Base-by-base conservation (phyloP, 2,113 vertebrate genomes). In the Syrrhaptes paradoxus region DNA sequence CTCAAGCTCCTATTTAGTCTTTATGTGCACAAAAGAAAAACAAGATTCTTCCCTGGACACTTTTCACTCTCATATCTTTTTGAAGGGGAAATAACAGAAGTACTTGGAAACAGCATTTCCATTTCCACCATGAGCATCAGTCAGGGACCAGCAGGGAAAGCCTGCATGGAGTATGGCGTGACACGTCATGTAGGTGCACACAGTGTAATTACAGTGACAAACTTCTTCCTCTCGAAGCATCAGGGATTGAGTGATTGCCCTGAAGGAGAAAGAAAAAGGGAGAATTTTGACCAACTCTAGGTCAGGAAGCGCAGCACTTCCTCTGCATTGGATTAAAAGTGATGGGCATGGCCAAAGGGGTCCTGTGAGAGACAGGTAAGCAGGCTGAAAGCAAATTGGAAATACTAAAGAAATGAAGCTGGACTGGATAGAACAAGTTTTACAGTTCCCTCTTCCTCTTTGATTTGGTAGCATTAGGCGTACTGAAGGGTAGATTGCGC, bases 341-440 rank as follows among this genome's bases (percentile, higher is more conserved):
- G 61, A 96, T 73, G 57, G 46, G 85, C 55, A 16, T 86, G 92
- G 91, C 90, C 87, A 67, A 73, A 68, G 79, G 55, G 58, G 25
- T 67, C 83, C 63, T 84, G 75, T 28, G 90, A 94, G 74, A 92
- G 89, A 83, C 78, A 94, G 92, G 89, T 93, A 63, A 80, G 76
- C 58, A 77, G 78, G 61, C 70, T 89, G 89, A 82, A 94, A 96
- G 58, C 45, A 97, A 94, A 95, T 31, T 93, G 46, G 91, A 96
- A 94, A 94, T 89, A 83, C 63, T 78, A 87, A 97, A 97, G 86
- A 96, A 85, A 76, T 82, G 34, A 94, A 93, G n/a, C 65, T 84
- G 65, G 73, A 84, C 87, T 89, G 83, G 68, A 91, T 88, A 97
- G 83, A 97, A 93, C 54, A 89, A 87, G 80, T 97, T 97, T 89